Base-by-base conservation (phyloP, 2,888 invertebrate species). In the Scaeva pyrastri region DNA sequence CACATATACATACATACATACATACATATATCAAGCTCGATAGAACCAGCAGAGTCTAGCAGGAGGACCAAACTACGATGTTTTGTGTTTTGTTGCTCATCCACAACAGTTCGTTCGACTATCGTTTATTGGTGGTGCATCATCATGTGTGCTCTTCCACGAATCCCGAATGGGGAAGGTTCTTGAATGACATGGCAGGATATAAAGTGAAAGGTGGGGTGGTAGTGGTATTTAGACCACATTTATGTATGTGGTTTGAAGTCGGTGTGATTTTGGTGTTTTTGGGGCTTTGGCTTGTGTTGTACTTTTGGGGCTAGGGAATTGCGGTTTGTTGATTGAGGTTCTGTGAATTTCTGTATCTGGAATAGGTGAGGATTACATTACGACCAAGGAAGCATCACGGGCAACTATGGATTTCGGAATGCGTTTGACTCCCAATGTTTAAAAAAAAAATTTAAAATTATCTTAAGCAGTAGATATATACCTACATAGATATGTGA, bases 251-350 rank as follows among this genome's bases (percentile, higher is more conserved):
- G 64, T 64, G 64, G 64, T 64, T 45, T 45, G 2, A 41, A 26
- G 45, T 45, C 45, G 64, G 64, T 64, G 64, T 64, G 43, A 64
- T 64, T 64, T 45, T 64, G 64, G 26, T 45, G 43, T 64, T 26
- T 62, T 60, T 39, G 60, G 60, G 64, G 23, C 43, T 64, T 43
- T 26, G 26, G 26, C 7, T 64, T 64, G 8, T n/a, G 64, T 45
- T 64, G 64, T 64, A 21, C 45, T 64, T 45, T 64, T 64, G 64
- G 16, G 64, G 64, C 45, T 64, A 16, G 43, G 45, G 45, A 26
- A 45, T 26, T 64, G 64, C 12, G 64, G 64, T 64, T 45, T 45
- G 43, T 64, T 16, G 26, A 23, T 64, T 64, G 43, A 64, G 45
- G 64, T 64, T 64, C 14, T 39, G 39, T 19, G 19, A 19, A 60